Evolutionary conservation across 2,797 vertebrate genomes (phyloP), one percentile per base, ranked within the genome.

Genomic region (Craterocephalus amniculus): DNA sequence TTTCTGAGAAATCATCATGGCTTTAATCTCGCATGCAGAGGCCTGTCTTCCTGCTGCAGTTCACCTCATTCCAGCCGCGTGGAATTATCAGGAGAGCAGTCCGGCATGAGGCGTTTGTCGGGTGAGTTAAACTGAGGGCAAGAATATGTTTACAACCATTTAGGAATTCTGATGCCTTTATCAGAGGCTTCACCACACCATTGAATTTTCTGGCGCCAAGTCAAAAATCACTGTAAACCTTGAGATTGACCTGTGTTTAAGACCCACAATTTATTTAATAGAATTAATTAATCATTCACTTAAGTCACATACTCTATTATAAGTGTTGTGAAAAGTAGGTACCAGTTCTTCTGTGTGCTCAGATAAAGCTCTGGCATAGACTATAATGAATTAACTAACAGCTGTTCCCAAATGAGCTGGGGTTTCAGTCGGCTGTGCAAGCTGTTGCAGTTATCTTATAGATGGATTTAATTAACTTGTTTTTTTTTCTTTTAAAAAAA

Each of bases 1-100:
- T 70, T 56, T 52, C 76, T 81, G 73, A 78, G 81, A 85, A 71
- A 84, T 78, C 72, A 72, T 83, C 81, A 71, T 16, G 34, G 58
- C 79, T 86, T 86, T 78, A 78, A 81, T 81, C 55, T 78, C 16
- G 54, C 63, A 51, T 20, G 49, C 68, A 51, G 43, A 67, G 18
- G 40, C 63, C 54, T 48, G 27, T 68, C 54, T 52, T 80, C 70
- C 63, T 67, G 73, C 79, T 70, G 63, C 7, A 63, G 58, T 87
- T 85, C 81, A 83, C 76, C 79, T 83, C 77, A 66, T 78, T 73
- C 62, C 24, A 48, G 63, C 59, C 26, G 22, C 2, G 59, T 56
- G 31, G 29, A 45, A 61, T 78, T 62, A 74, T 76, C 67, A 63
- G 60, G 66, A 70, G 62, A 79, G 68, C 36, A 0, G 78, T 49